phyloP scores from a whole-genome alignment of 1,140 invertebrate species.

The Drosophila repletoides region DNA sequence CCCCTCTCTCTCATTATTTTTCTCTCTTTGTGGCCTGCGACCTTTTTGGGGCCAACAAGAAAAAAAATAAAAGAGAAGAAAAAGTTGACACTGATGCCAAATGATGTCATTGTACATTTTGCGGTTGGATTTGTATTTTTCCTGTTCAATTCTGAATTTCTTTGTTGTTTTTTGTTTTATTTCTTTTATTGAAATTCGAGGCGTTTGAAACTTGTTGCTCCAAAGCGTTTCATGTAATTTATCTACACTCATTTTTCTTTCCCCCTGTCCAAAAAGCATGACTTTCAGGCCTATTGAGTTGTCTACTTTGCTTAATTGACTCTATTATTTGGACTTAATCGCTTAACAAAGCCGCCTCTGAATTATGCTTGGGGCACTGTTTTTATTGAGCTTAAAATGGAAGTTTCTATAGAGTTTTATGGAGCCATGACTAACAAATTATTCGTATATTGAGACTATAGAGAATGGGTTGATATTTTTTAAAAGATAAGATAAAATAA shows the following conservation, averaged over 20 bases:
- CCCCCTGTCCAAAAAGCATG: conserved; percentile 9
- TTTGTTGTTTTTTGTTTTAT: conserved; percentile 39
- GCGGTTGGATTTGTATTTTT: conserved; percentile 41
- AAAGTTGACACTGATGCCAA: conserved; percentile 73
- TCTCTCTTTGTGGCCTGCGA: conserved; percentile 22
- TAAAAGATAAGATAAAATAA: too few relatives aligned
- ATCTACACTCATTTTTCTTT: conserved; percentile 40
- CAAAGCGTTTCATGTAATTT: conserved; percentile 27
- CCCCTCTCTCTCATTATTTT: not conserved
- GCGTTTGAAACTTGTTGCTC: conserved; percentile 43
- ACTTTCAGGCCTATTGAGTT: conserved; percentile 59
- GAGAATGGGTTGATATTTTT: not conserved
- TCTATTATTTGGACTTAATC: conserved; percentile 70
- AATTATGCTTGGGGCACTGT: conserved; percentile 30
- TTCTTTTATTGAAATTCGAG: conserved; percentile 35
- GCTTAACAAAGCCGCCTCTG: conserved; percentile 45
- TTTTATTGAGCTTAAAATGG: conserved; percentile 11
- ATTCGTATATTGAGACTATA: too few relatives aligned
- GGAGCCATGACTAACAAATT: not conserved
- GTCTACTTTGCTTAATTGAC: conserved; percentile 75
- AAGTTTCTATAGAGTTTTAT: not conserved
- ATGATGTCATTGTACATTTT: conserved; percentile 67
- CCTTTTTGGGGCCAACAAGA: conserved; percentile 29
- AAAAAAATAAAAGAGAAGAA: conserved; percentile 1
- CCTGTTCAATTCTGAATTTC: conserved; percentile 15